Evolutionary conservation across 2,888 invertebrate genomes (phyloP), one percentile per base, ranked within the genome.

Genomic region (Kuschelorhynchus macadamiae): DNA sequence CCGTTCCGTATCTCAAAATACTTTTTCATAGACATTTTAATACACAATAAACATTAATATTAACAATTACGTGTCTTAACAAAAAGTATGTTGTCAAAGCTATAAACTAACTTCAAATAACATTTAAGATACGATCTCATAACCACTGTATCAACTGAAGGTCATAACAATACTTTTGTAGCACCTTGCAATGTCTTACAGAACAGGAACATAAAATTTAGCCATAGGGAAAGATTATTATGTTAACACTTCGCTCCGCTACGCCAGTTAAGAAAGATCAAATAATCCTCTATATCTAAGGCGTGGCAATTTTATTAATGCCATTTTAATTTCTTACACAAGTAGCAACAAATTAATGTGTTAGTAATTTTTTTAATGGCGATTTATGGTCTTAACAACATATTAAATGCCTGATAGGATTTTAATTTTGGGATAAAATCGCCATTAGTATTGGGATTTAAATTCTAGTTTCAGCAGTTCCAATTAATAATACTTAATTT

Each of bases 401-500:
- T 41, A 53, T 52, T 52, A 18, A 52, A 52, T 39, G 39, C 21
- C 36, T 53, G 39, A 53, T 53, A 39, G 5, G 53, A 53, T 53
- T 53, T 53, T 53, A 53, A 53, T 53, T 53, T 53, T 41, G 20
- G 53, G 53, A 53, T 41, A 21, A 53, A 7, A 14, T 53, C 39
- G 53, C 20, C 53, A 53, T 53, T 53, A 52, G 11, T 20, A 8
- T 46, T 20, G 1, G 21, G 46, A 46, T 20, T 46, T 42, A 42
- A 30, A 7, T 30, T 30, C 30, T 30, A 30, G 30, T n/a, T n/a
- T n/a, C n/a, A n/a, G n/a, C n/a, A n/a, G n/a, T 30, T 30, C 30
- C 30, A 30, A 30, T 30, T 30, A 30, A 30, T 30, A 30, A 30
- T 30, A 9, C 30, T 30, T 9, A 30, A 30, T 30, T 30, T 30